Evolutionary conservation across 2,797 vertebrate genomes (phyloP).

Genomic region (Prunella strophiata): DNA sequence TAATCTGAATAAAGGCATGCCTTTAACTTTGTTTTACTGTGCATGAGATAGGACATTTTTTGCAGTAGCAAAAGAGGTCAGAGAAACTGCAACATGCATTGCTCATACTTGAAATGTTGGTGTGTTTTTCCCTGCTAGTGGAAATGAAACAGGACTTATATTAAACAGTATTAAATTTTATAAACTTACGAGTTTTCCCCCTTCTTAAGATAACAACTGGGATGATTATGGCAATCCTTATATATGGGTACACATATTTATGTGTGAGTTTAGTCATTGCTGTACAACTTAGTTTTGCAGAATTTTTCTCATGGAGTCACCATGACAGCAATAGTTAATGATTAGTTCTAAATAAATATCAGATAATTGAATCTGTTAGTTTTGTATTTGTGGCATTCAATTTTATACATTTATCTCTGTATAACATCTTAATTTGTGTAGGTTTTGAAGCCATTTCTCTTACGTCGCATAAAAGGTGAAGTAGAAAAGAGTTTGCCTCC

Average conservation of each 20-base stretch:
- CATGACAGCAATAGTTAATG: neutral
- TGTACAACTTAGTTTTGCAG: neutral
- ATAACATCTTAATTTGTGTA: conserved; percentile 50
- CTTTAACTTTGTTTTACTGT: neutral
- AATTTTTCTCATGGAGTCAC: neutral
- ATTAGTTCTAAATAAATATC: neutral
- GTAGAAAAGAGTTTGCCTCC: conserved; percentile 85
- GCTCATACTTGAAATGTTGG: neutral
- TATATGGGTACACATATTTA: rapidly evolving
- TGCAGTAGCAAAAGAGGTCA: neutral
- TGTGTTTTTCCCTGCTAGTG: neutral
- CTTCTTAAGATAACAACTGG: neutral
- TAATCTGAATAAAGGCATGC: neutral
- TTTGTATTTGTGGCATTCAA: neutral
- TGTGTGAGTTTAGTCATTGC: neutral
- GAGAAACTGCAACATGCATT: neutral
- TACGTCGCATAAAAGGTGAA: conserved; percentile 85
- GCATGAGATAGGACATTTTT: neutral
- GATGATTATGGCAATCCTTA: neutral
- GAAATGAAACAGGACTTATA: neutral
- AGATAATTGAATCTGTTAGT: neutral
- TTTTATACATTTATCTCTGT: neutral
- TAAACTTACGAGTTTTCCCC: neutral
- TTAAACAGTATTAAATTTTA: neutral
- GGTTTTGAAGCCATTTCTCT: conserved; percentile 85